Evolutionary conservation across 2,797 vertebrate genomes (phyloP), one percentile per base, ranked within the genome.

Genomic region (Poeciliopsis gracilis): DNA sequence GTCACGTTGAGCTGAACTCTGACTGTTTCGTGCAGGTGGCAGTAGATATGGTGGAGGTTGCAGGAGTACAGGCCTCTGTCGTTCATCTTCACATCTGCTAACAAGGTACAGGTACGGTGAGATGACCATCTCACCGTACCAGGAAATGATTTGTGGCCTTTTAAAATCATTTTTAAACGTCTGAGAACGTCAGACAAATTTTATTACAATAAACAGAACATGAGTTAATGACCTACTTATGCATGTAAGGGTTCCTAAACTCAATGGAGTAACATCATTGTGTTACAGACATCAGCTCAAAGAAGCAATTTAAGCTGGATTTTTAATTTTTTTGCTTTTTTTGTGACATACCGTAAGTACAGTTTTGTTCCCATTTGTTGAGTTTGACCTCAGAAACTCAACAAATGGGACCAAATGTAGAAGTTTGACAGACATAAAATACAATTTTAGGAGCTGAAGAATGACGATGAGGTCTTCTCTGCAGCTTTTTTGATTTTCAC

Each of bases 31-130:
- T 98, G 96, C 41, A 98, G 88, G 87, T 98, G 97, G 78, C 98
- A 99, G 93, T 99, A 99, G 87, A 98, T 97, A 55, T 99, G 98
- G 87, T 99, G 97, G 72, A 99, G 97, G 82, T 96, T 98, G 59
- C 98, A 99, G 1, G 97, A 97, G 75, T 99, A 99, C 0, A 96
- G 93, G 15, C 98, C 98, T 87, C 88, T 94, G 87, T 99, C 98
- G 0, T 94, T 96, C 90, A 93, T 92, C 0, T 90, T 94, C 83
- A 97, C 96, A 20, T 93, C 98, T 99, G 71, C 63, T 3, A 15
- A 70, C 41, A 15, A 16, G 41, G 12, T 3, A 45, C 41, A 45
- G 41, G 8, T n/a, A 45, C 3, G 41, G 41, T 70, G 15, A 45
- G 12, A n/a, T 6, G 23, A 45, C 25, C 20, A 67, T 55, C 38